Base-by-base conservation (phyloP, 2,113 vertebrate species). In the Myanophis thanlyinensis region DNA sequence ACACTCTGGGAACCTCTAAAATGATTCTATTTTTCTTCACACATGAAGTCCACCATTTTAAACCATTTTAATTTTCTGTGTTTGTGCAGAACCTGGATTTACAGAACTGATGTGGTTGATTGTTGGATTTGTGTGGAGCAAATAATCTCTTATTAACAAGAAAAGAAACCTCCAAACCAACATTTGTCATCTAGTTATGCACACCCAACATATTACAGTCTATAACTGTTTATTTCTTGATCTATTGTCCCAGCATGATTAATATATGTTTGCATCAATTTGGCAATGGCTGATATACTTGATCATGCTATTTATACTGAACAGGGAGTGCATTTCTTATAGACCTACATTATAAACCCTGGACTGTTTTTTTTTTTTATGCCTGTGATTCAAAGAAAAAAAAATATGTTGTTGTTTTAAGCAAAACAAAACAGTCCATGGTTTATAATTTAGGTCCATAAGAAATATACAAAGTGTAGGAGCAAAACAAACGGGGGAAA, bases 1-100 rank as follows among this genome's bases (percentile, higher is more conserved):
- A n/a, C 87, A 62, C 80, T 88, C 44, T 52, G 95, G 47, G 84
- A 95, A 91, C 5, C 30, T 85, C 13, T 93, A 95, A 95, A 13
- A 23, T 93, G 51, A 87, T 93, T 46, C 0, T 90, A 48, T 87
- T 35, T 94, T 94, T 93, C 95, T 96, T 94, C 59, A 30, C 85
- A 87, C 46, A 87, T 49, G 94, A 85, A 94, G 49, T 86, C 91
- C 47, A 90, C 67, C n/a, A n/a, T n/a, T n/a, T n/a, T n/a, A n/a
- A n/a, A n/a, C n/a, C n/a, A n/a, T n/a, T n/a, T n/a, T n/a, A n/a
- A n/a, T n/a, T n/a, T n/a, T n/a, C 53, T 54, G 53, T 54, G 27
- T 11, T 30, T 62, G 40, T 47, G 18, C 8, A 46, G 12, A 27
- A 27, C 25, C 25, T 7, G 3, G 10, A 25, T 89, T 89, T 18